A percentile compares a stretch with the other conserved stretches of the same genome.
Conservation (phyloP, 2,888 invertebrate species). For the Nomada fabriciana region DNA sequence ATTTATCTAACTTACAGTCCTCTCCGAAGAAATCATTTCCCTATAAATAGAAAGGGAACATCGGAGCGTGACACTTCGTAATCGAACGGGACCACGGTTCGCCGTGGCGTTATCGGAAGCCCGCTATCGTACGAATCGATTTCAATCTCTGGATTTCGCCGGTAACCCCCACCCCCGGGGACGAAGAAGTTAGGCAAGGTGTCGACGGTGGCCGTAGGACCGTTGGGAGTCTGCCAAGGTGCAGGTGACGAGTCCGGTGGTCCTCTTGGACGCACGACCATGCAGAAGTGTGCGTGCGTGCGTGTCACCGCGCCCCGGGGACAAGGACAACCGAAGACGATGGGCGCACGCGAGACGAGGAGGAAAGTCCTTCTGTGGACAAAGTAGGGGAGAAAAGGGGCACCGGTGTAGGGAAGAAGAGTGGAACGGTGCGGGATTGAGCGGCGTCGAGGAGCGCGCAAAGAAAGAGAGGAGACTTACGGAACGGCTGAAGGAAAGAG, state of each 20-base stretch:
- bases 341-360: conserved; percentile 25
- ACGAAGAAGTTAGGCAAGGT: conserved; percentile 73
- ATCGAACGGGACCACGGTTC: neutral
- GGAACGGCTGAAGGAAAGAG: conserved; percentile 17
- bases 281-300: conserved; percentile 47
- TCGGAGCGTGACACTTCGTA: neutral
- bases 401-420: conserved; percentile 9
- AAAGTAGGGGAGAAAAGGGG: conserved; percentile 31
- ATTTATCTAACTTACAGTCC: too few species aligned
- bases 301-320: conserved; percentile 60
- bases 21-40: too few species aligned
- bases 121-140: conserved; percentile 39
- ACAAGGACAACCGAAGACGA: conserved; percentile 47
- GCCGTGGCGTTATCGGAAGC: conserved; percentile 22
- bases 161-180: conserved; percentile 21
- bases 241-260: conserved; percentile 84
- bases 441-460: conserved; percentile 26
- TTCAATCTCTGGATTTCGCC: conserved; percentile 28
- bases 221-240: conserved; percentile 72
- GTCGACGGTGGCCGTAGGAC: conserved; percentile 76
- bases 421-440: conserved; percentile 5
- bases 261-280: conserved; percentile 71
- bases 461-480: conserved; percentile 25
- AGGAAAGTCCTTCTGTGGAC: conserved; percentile 38
- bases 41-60: too few species aligned